phyloP scores from a whole-genome alignment of 2,888 invertebrate genomes.

The Tenthredo distinguenda region DNA sequence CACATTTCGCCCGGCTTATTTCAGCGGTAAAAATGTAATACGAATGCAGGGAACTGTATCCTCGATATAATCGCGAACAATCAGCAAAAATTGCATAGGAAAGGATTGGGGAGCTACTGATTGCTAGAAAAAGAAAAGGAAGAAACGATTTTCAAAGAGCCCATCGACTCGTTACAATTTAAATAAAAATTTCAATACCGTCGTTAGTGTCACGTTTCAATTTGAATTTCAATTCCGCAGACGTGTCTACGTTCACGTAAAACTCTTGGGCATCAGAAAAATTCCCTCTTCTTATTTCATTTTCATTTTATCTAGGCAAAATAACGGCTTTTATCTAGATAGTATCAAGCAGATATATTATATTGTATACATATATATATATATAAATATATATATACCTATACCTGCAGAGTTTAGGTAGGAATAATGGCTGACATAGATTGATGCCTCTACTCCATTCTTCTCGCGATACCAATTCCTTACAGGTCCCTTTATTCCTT shows the following conservation, averaged over 20 bases:
- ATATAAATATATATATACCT: neutral
- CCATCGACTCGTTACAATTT: constrained; percentile 26
- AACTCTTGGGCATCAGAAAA: neutral
- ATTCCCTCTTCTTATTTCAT: neutral
- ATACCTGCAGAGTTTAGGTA: neutral
- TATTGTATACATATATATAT: neutral
- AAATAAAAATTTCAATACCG: constrained; percentile 36
- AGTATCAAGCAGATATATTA: neutral
- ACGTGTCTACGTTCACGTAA: neutral
- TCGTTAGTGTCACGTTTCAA: constrained; percentile 25
- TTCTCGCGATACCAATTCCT: neutral
- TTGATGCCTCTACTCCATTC: neutral
- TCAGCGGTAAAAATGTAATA: neutral
- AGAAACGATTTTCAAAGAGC: neutral
- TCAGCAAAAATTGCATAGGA: neutral
- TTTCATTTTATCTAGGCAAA: no score
- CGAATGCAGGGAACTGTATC: neutral
- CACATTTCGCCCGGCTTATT: neutral
- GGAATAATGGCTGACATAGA: constrained; percentile 27
- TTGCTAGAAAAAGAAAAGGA: neutral
- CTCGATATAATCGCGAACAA: neutral
- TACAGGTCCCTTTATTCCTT: neutral
- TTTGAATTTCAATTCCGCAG: constrained; percentile 23
- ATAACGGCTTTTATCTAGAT: neutral
- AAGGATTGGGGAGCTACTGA: neutral